Base-by-base conservation (phyloP, 2,888 invertebrate genomes). In the Tanypteryx hageni region DNA sequence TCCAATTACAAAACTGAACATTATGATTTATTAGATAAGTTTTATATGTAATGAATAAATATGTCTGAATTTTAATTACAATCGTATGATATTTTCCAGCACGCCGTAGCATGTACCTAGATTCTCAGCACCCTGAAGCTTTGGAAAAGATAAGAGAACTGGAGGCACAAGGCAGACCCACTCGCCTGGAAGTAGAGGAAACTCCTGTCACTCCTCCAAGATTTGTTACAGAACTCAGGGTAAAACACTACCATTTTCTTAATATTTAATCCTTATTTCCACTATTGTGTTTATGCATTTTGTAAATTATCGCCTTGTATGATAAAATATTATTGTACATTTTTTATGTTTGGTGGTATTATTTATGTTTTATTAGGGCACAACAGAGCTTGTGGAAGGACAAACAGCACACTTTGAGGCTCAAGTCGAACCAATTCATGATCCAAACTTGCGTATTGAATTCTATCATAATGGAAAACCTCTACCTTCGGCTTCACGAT, bases 361-460 rank as follows among this genome's bases (percentile, higher is more conserved):
- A 18, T 92, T n/a, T 81, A 57, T 64, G 18, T n/a, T 93, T n/a
- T 92, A 94, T 18, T 96, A 98, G 95, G 98, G 98, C 93, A 97
- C 98, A 81, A 98, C 98, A 68, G 98, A 98, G 95, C 97, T 98
- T 92, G 97, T 97, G 94, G 99, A 99, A 96, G 99, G 98, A 83
- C 97, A 99, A 95, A 97, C 98, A 2, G 98, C 99, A 93, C 99
- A 99, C 95, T 98, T 99, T 95, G 99, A 99, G 96, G 97, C 99
- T 93, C 98, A 98, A 96, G 97, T 98, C 16, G 98, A 98, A 94
- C 98, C 98, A 76, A 97, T 98, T 89, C 98, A 98, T 94, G 98
- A 98, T 95, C 97, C 98, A 0, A 98, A 98, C 94, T 95, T 99
- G 92, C 97, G 98, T 93, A 98, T 98, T 94, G 98, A 98, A 95